Evolutionary conservation across 2,113 vertebrate genomes (phyloP).

Genomic region (Carassius auratus): DNA sequence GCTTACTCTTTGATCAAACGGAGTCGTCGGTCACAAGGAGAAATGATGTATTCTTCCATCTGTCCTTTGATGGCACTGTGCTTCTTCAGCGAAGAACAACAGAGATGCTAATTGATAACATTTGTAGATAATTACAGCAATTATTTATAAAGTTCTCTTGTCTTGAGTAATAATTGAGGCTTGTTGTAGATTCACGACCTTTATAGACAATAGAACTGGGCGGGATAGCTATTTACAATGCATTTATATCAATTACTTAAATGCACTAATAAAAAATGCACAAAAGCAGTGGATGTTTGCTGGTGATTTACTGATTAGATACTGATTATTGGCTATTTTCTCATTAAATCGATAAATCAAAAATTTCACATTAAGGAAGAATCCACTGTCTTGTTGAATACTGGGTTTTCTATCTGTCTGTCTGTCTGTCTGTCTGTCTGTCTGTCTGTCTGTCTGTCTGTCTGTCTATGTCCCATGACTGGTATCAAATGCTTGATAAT

Average conservation of each 20-base stretch:
- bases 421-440: too few relatives aligned
- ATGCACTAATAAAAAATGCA: slow-evolving; percentile 43
- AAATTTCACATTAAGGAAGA: too few relatives aligned
- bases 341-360: background rate
- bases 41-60: background rate
- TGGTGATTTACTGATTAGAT: background rate
- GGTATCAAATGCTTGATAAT: background rate
- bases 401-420: too few relatives aligned
- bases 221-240: slow-evolving; percentile 58
- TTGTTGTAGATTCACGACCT: slow-evolving; percentile 66
- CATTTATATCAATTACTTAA: slow-evolving; percentile 70
- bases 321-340: background rate
- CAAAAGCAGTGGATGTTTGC: slow-evolving; percentile 7
- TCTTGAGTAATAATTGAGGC: slow-evolving; percentile 70
- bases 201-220: slow-evolving; percentile 55
- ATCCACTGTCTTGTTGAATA: too few relatives aligned
- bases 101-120: slow-evolving; percentile 71
- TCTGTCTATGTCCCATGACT: background rate
- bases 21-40: background rate
- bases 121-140: slow-evolving; percentile 71
- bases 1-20: background rate
- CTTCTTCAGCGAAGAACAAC: slow-evolving; percentile 67
- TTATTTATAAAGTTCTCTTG: slow-evolving; percentile 72
- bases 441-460: too few relatives aligned
- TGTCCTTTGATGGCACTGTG: slow-evolving; percentile 12